Evolutionary conservation across 2,797 vertebrate species (phyloP).

Genomic region (Leptoclinus maculatus): DNA sequence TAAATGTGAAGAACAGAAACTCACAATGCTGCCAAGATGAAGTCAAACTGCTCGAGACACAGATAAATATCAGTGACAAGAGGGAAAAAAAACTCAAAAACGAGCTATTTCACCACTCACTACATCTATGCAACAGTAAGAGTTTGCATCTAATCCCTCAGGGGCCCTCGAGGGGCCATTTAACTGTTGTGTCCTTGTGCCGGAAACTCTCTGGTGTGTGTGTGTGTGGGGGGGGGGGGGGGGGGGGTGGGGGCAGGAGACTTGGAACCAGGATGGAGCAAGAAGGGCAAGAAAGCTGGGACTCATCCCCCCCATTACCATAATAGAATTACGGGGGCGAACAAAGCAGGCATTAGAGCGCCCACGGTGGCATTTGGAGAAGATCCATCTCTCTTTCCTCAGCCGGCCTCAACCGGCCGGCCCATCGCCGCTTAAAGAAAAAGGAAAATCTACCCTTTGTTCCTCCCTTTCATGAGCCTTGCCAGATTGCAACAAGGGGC

Average conservation of each 20-base stretch:
- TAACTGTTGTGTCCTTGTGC: conserved; percentile 56
- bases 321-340: conserved; percentile 76
- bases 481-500: conserved; percentile 48
- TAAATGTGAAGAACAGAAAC: conserved; percentile 10
- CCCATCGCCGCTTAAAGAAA: conserved; percentile 56
- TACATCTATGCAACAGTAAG: conserved; percentile 22
- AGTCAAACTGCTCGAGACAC: conserved; percentile 4
- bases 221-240: no score
- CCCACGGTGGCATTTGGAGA: conserved; percentile 73
- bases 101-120: conserved; percentile 3
- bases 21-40: conserved; percentile 5
- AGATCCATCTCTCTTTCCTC: conserved; percentile 76
- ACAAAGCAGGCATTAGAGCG: conserved; percentile 76
- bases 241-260: conserved; percentile 21
- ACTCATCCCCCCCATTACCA: conserved; percentile 71
- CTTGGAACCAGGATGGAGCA: conserved; percentile 38
- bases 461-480: conserved; percentile 56
- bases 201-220: conserved; percentile 50
- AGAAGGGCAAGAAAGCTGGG: conserved; percentile 54
- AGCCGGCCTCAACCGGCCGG: conserved; percentile 39
- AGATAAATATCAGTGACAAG: conserved; percentile 39
- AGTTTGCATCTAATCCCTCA: conserved; percentile 49
- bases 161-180: conserved; percentile 53
- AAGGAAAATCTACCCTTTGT: conserved; percentile 67
- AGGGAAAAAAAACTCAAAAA: not conserved